Base-by-base conservation (phyloP, 2,797 vertebrate genomes). In the Dromococcyx pavoninus region DNA sequence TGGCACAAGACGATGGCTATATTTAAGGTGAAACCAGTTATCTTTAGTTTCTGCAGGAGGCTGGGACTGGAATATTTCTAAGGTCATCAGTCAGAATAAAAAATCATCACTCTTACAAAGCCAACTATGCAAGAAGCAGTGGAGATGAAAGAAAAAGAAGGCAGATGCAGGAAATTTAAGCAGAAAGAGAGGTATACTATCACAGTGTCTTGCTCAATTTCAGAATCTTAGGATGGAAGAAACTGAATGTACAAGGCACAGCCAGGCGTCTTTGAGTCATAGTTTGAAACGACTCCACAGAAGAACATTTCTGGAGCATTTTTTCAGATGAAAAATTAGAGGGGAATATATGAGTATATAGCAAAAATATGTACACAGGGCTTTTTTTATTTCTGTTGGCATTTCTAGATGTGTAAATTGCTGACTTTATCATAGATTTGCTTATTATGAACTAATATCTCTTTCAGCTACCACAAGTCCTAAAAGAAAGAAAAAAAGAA, bases 341-440 rank as follows among this genome's bases (percentile, higher is more conserved):
- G 58, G 2, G 17, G 4, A 53, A 41, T 9, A 1, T 39, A 50
- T 28, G 10, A 53, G 41, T 9, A 1, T 39, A 50, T 28, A 10
- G 7, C 4, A 58, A 44, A 27, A 83, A 54, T 0, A 0, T 7
- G 10, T 10, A 2, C 1, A 17, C 6, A 22, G 23, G 4, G 2
- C 1, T 50, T 39, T 48, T 44, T 61, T 61, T 30, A 41, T 41
- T 62, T 21, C 21, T 37, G 0, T 37, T 91, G 5, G 1, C 24
- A 17, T 57, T 22, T 35, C 19, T 78, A 39, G 8, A 44, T 19
- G 25, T 75, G 21, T 65, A 72, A 37, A 37, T 51, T 7, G 1
- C 12, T 91, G 53, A 17, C 22, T 13, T 35, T 65, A 60, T 27
- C 6, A 65, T 5, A 48, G 13, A 37, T 51, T 41, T 2, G 4